Base-by-base conservation (phyloP, 2,797 vertebrate species). In the Tadarida brasiliensis region DNA sequence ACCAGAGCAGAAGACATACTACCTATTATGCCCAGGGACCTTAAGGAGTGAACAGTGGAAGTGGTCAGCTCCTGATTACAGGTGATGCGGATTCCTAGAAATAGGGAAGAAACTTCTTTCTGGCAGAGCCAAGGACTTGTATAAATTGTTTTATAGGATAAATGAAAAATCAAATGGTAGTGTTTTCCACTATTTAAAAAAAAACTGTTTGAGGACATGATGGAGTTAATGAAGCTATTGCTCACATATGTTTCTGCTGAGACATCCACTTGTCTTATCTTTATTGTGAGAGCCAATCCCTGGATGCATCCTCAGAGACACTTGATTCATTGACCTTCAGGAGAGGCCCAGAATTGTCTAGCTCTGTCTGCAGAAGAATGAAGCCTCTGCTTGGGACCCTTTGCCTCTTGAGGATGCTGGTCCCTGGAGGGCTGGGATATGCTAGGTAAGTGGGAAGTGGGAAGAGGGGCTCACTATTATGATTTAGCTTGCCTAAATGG, bases 291-390 rank as follows among this genome's bases (percentile, higher is more conserved):
- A 91, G 44, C 20, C 73, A 33, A 2, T 44, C 77, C 77, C 35
- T 54, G 28, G 61, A 33, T 47, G 28, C 26, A 20, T 54, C 74
- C 76, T 87, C 81, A 85, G 73, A 93, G 74, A 68, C 68, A 89
- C 44, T 39, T 84, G 54, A 65, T 67, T 22, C 33, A 33, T 22
- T 39, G 17, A 33, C 61, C 35, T 51, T 26, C 28, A 11, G 11
- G n/a, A 71, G 30, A 89, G 67, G 16, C 26, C 22, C 17, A 61
- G 51, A n/a, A 51, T 61, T 90, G 61, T 83, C 85, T 68, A 44
- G 24, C 68, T 85, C 65, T 96, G n/a, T 67, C 73, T 81, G 17
- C 14, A 83, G 81, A 95, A 97, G 30, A 92, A 96, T 94, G 94
- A 94, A 92, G 68, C 65, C 17, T 78, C 33, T 97, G 14, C 81